Evolutionary conservation across 2,888 invertebrate species (phyloP).

Genomic region (Acrobasis suavella): DNA sequence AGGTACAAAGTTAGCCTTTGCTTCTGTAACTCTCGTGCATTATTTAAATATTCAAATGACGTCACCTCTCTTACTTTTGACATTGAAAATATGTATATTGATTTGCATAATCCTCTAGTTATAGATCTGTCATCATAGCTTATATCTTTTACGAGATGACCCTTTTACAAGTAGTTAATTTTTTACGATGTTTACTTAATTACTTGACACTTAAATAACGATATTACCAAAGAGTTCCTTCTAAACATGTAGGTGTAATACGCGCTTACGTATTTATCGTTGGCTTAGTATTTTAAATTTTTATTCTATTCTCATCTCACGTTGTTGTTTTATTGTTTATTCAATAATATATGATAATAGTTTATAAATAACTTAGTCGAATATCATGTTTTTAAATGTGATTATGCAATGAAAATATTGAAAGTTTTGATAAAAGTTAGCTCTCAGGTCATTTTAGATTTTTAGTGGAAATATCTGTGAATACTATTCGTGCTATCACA

Average conservation of each 20-base stretch:
- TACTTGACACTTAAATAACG: constrained; percentile 5
- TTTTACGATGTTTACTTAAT: constrained; percentile 15
- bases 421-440: neutral
- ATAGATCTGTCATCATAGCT: neutral
- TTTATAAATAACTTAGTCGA: no score
- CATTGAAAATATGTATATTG: constrained; percentile 20
- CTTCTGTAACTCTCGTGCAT: constrained; percentile 21
- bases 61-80: constrained; percentile 10
- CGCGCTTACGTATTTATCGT: no score
- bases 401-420: neutral
- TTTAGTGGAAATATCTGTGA: neutral
- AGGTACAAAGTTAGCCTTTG: neutral
- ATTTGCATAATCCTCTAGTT: constrained; percentile 5
- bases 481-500: neutral
- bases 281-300: no score
- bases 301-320: no score
- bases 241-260: no score
- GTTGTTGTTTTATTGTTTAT: no score
- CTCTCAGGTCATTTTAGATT: neutral
- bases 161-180: neutral
- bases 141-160: neutral
- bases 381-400: neutral
- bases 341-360: no score
- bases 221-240: neutral
- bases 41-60: constrained; percentile 22